phyloP scores from a whole-genome alignment of 2,113 vertebrate genomes.

The Epinephelus cyanopodus region DNA sequence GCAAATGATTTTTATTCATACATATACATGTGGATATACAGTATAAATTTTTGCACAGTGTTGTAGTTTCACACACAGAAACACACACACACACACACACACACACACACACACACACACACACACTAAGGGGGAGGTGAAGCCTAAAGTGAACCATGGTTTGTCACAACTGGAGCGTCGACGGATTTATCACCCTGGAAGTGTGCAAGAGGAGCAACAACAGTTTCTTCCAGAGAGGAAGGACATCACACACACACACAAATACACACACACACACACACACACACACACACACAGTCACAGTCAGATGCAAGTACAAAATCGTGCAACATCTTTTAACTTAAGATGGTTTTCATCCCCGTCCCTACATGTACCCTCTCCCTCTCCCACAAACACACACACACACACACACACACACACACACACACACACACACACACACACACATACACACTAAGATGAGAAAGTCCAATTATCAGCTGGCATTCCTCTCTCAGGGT shows the following conservation, averaged over 20 bases:
- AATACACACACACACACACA: slow-evolving; percentile 12
- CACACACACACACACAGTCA: background rate
- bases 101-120: slow-evolving; percentile 5
- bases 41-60: background rate
- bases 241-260: slow-evolving; percentile 51
- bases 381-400: too few relatives aligned
- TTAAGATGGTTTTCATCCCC: slow-evolving; percentile 37
- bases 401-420: slow-evolving; percentile 17
- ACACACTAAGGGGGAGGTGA: slow-evolving; percentile 29
- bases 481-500: slow-evolving; percentile 80
- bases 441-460: slow-evolving; percentile 51
- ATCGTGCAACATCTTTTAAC: slow-evolving; percentile 40
- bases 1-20: background rate
- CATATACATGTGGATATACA: slow-evolving; percentile 10
- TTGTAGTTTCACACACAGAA: background rate
- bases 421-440: slow-evolving; percentile 1
- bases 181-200: slow-evolving; percentile 69
- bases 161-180: slow-evolving; percentile 64
- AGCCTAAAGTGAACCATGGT: slow-evolving; percentile 61
- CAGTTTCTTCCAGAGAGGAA: slow-evolving; percentile 44
- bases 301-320: slow-evolving; percentile 6
- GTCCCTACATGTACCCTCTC: slow-evolving; percentile 7
- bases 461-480: slow-evolving; percentile 82
- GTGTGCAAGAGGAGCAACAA: slow-evolving; percentile 49
- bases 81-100: background rate